Base-by-base conservation (phyloP, 2,888 invertebrate species). In the Drosophila infuscata region DNA sequence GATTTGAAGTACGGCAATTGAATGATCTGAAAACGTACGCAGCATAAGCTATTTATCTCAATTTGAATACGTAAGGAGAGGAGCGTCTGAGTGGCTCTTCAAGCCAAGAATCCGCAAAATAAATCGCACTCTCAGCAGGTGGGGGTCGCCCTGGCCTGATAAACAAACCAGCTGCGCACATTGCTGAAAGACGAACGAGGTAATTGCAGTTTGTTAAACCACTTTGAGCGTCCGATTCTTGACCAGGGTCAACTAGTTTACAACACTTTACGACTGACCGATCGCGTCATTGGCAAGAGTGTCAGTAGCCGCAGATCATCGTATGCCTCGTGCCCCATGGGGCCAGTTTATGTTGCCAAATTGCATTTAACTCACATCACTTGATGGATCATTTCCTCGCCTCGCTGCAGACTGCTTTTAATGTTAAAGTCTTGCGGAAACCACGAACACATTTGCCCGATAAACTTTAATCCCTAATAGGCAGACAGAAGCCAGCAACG, bases 171-270 rank as follows among this genome's bases (percentile, higher is more conserved):
- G 74, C 70, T 69, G 57, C 62, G 62, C 25, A 58, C 38, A 48
- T 43, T 43, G 43, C 52, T 30, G 43, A 52, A 64, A 68, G 76
- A 59, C 54, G 69, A 53, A 67, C 70, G 71, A 80, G 82, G 76
- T 88, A 88, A 89, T 89, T 86, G 80, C 89, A 89, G 74, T 86
- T 88, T 89, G 89, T 82, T 84, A 87, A 84, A 82, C 88, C 82
- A 88, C 88, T 87, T 79, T 74, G 79, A 80, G 70, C 80, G 69
- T 77, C 74, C 74, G 70, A 84, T 86, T 89, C 88, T 86, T 87
- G 89, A 87, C 86, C 86, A 87, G 82, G 86, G 86, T 87, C 89
- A 89, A 87, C 86, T 71, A 73, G 76, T 89, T 89, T 82, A 70
- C 73, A 71, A 65, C 69, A 70, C 49, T 74, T 77, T 68, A 70